These are phyloP conservation scores for Neocloeon triangulifer DNA, from an alignment of 1,140 invertebrate species.

Conservation along the genomic window DNA sequence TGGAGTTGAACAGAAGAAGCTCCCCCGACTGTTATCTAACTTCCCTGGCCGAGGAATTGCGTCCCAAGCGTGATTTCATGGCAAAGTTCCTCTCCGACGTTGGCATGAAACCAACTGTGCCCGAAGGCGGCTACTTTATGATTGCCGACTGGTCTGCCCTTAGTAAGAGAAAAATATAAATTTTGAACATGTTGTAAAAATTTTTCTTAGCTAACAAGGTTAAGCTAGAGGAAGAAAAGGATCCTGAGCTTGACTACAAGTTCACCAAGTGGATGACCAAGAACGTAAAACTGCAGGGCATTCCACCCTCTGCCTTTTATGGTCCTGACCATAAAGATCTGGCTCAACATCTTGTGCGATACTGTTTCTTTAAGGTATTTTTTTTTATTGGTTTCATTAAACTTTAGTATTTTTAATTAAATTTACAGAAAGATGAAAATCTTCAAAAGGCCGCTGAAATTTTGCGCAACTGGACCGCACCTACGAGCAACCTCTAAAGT, in stretches of 20 bases:
- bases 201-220: conserved; percentile 27
- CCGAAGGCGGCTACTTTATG: conserved; percentile 95
- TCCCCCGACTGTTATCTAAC: conserved; percentile 68
- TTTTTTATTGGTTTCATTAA: conserved; percentile 7
- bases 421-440: conserved; percentile 47
- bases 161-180: conserved; percentile 18
- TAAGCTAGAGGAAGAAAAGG: conserved; percentile 37
- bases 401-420: conserved; percentile 8
- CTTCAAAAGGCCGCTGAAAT: conserved; percentile 40
- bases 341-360: conserved; percentile 71
- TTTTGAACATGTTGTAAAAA: background rate
- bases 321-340: conserved; percentile 54
- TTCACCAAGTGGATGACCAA: conserved; percentile 92
- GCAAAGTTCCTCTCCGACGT: conserved; percentile 48
- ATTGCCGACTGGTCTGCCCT: conserved; percentile 75
- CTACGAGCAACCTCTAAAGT: too few relatives aligned
- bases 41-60: conserved; percentile 49
- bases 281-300: conserved; percentile 77
- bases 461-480: conserved; percentile 35
- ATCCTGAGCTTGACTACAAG: conserved; percentile 61
- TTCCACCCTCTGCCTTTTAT: conserved; percentile 90
- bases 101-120: conserved; percentile 78
- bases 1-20: conserved; percentile 47
- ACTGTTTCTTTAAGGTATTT: conserved; percentile 79
- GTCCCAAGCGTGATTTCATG: conserved; percentile 68